Conservation (phyloP, 1,140 invertebrate genomes). For the Drosophila micromelanica region DNA sequence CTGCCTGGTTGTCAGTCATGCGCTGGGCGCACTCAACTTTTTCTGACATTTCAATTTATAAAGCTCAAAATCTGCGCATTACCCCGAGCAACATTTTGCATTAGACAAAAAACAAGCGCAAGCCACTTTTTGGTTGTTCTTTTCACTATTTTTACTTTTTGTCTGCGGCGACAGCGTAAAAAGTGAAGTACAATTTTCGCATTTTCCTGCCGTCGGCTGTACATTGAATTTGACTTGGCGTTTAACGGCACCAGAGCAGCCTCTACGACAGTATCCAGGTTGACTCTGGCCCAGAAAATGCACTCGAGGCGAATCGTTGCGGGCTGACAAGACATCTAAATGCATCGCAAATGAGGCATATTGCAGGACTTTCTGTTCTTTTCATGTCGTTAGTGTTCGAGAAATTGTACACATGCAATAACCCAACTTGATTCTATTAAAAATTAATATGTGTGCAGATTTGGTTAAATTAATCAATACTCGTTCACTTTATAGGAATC, state of each 20-base stretch:
- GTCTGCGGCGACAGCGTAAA: constrained; percentile 54
- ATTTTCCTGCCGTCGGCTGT: constrained; percentile 64
- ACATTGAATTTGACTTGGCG: constrained; percentile 68
- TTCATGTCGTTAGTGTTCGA: too few relatives aligned
- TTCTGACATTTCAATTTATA: constrained; percentile 83
- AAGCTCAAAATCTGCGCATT: constrained; percentile 80
- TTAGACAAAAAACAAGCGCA: constrained; percentile 50
- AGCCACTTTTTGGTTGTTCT: constrained; percentile 1
- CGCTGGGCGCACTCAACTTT: constrained; percentile 69
- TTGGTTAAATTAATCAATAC: too few relatives aligned
- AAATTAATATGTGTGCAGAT: too few relatives aligned
- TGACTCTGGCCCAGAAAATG: background rate
- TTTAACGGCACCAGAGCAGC: background rate
- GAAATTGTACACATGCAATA: too few relatives aligned
- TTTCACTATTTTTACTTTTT: constrained; percentile 3
- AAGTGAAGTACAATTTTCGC: constrained; percentile 70
- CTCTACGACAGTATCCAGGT: constrained; percentile 39
- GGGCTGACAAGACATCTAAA: constrained; percentile 21
- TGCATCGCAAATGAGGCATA: constrained; percentile 26
- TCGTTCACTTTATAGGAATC: too few relatives aligned
- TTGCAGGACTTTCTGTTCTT: background rate
- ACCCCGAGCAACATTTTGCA: constrained; percentile 72
- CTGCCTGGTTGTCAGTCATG: constrained; percentile 52
- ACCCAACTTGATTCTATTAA: too few relatives aligned
- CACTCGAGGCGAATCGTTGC: constrained; percentile 20